These are phyloP conservation scores for Orius insidiosus DNA, from an alignment of 1,140 invertebrate species.

Conservation along the genomic window DNA sequence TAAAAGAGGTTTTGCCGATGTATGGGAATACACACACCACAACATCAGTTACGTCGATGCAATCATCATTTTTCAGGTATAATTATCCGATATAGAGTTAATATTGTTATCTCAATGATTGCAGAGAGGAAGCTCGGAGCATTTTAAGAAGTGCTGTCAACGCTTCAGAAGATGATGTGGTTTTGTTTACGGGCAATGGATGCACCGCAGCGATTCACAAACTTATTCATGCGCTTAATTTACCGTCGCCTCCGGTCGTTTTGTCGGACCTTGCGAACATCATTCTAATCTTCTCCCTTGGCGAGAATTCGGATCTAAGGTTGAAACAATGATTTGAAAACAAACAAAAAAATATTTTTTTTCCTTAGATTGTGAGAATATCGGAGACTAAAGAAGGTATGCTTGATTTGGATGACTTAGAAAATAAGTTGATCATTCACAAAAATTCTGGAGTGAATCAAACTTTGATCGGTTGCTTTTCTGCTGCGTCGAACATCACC, in stretches of 20 bases:
- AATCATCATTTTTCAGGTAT: constrained; percentile 74
- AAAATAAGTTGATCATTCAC: constrained; percentile 46
- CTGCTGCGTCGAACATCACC: constrained; percentile 74
- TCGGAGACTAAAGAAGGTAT: constrained; percentile 59
- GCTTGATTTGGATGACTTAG: constrained; percentile 60
- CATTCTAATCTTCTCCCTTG: constrained; percentile 70
- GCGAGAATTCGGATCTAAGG: constrained; percentile 59
- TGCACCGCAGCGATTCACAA: constrained; percentile 54
- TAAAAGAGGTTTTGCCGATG: constrained; percentile 60
- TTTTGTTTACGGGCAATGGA: constrained; percentile 62
- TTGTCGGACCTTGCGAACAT: constrained; percentile 75
- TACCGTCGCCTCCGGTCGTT: constrained; percentile 44
- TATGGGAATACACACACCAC: constrained; percentile 77
- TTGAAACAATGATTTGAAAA: too few relatives aligned
- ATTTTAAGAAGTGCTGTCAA: constrained; percentile 66
- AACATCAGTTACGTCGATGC: constrained; percentile 65
- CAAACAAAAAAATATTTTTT: too few relatives aligned
- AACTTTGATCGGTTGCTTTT: constrained; percentile 68
- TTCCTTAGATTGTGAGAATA: constrained; percentile 61
- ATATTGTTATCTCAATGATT: constrained; percentile 21
- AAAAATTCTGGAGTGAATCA: constrained; percentile 28
- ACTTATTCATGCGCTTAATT: constrained; percentile 43
- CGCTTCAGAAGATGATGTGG: constrained; percentile 64
- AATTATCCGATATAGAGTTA: too few relatives aligned
- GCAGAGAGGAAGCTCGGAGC: constrained; percentile 60